Conservation (phyloP, 2,113 vertebrate genomes). For the Tamias sibiricus region DNA sequence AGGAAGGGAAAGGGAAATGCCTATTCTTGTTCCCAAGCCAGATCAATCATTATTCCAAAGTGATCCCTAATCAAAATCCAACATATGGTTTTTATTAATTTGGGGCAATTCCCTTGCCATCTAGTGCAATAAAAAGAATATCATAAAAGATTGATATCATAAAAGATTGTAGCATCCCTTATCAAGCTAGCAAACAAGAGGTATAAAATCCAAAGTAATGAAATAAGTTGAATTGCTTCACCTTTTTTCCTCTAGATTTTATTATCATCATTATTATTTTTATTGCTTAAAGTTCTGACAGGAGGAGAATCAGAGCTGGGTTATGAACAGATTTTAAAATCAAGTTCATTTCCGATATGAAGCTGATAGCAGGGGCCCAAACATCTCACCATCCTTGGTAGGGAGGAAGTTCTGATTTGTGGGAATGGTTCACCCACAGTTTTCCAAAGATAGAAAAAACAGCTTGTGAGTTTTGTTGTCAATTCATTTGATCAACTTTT, state of each 20-base stretch:
- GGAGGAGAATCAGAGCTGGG: slow-evolving; percentile 46
- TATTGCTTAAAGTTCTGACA: slow-evolving; percentile 63
- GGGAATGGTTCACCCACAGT: neutral
- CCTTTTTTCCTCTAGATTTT: slow-evolving; percentile 46
- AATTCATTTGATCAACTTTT: neutral
- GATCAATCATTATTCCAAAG: slow-evolving; percentile 71
- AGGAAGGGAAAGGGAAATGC: neutral
- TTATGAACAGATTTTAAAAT: slow-evolving; percentile 71
- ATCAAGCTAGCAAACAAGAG: slow-evolving; percentile 69
- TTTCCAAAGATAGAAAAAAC: slow-evolving; percentile 24
- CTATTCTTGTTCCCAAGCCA: slow-evolving; percentile 54
- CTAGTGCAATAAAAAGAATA: slow-evolving; percentile 72
- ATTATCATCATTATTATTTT: slow-evolving; percentile 61
- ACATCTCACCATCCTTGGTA: neutral
- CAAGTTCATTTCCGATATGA: slow-evolving; percentile 64
- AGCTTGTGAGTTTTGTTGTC: neutral
- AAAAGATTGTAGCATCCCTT: slow-evolving; percentile 68
- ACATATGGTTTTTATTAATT: slow-evolving; percentile 82
- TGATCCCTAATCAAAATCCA: slow-evolving; percentile 78
- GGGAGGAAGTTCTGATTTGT: slow-evolving; percentile 12
- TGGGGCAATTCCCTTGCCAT: slow-evolving; percentile 74
- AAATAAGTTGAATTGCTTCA: slow-evolving; percentile 67
- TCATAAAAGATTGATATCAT: slow-evolving; percentile 59
- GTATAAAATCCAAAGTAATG: slow-evolving; percentile 75
- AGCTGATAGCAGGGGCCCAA: neutral